These are phyloP conservation scores for Megalonaias nervosa DNA, from an alignment of 1,140 invertebrate species.

Conservation along the genomic window DNA sequence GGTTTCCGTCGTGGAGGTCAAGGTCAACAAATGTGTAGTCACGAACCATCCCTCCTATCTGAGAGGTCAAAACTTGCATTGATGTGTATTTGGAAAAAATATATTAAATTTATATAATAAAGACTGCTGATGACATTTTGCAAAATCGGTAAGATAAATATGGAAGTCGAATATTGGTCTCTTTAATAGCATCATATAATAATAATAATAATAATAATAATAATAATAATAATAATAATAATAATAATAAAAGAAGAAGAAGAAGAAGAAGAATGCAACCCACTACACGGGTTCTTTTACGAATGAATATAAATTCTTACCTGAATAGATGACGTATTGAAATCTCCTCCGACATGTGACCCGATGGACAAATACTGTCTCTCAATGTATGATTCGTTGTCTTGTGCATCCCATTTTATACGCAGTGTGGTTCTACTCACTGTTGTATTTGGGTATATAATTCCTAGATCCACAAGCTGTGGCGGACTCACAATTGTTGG, in stretches of 20 bases:
- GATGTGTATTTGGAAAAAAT: no score
- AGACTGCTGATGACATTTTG: no score
- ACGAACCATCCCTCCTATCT: slow-evolving; percentile 7
- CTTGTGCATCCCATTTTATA: slow-evolving; percentile 16
- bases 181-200: no score
- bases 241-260: no score
- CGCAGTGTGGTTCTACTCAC: slow-evolving; percentile 4
- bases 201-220: no score
- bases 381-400: slow-evolving; percentile 21
- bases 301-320: neutral
- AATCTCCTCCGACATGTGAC: slow-evolving; percentile 25
- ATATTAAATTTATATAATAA: no score
- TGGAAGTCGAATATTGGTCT: no score
- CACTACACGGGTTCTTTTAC: no score
- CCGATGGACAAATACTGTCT: slow-evolving; percentile 19
- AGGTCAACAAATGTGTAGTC: slow-evolving; percentile 12
- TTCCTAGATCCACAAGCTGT: slow-evolving; percentile 3
- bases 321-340: slow-evolving; percentile 18
- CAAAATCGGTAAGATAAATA: no score
- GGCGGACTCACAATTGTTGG: neutral
- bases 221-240: no score
- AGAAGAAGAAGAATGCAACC: no score
- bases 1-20: slow-evolving; percentile 25
- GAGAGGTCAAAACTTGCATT: neutral
- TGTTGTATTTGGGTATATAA: slow-evolving; percentile 1